Conservation (phyloP, 2,113 vertebrate species). For the Thamnophis sirtalis region DNA sequence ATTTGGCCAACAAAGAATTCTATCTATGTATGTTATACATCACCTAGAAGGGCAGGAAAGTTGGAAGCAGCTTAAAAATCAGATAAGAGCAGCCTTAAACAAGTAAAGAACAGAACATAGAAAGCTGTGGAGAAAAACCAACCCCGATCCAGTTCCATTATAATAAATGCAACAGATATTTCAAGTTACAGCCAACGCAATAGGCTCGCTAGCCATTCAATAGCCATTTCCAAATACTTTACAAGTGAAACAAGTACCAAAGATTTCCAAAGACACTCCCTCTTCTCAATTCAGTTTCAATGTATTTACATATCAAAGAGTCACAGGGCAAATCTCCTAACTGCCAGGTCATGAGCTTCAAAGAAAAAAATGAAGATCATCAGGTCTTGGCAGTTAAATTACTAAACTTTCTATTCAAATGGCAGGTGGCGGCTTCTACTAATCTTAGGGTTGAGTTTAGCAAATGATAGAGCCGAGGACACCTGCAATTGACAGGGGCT, state of each 20-base stretch:
- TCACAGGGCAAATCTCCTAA: conserved; percentile 15
- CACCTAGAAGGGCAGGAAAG: not conserved
- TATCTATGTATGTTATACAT: not conserved
- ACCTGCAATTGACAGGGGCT: not conserved
- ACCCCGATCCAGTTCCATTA: not conserved
- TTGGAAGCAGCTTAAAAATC: conserved; percentile 9
- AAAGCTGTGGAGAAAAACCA: not conserved
- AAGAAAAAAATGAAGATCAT: not conserved
- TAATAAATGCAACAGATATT: not conserved
- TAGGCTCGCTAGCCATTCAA: not conserved
- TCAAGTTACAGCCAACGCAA: not conserved
- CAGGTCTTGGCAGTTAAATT: not conserved
- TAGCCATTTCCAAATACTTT: conserved; percentile 24
- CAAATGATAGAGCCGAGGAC: not conserved
- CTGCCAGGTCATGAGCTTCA: conserved; percentile 11
- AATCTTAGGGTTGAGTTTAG: not conserved
- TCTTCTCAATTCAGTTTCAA: conserved; percentile 54
- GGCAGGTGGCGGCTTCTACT: not conserved
- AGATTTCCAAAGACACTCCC: conserved; percentile 44
- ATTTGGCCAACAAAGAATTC: too few species aligned
- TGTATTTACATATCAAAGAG: conserved; percentile 56
- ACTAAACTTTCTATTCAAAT: not conserved
- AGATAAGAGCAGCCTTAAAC: not conserved
- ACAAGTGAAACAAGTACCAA: conserved; percentile 43
- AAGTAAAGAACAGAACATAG: not conserved